Conservation (phyloP, 2,113 vertebrate species). For the Thomomys bottae region DNA sequence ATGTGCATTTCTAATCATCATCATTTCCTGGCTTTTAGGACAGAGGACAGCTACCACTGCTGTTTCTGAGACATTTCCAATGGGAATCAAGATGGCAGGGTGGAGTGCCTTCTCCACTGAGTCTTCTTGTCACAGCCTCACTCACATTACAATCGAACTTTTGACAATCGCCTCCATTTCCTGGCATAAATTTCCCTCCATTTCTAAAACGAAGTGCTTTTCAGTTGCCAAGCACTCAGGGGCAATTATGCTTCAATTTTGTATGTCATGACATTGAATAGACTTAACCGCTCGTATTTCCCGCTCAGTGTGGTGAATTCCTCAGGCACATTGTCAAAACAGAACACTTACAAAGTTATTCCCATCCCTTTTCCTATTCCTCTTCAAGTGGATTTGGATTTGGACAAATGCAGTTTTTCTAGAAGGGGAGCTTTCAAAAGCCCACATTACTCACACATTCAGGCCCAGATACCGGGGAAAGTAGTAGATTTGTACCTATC, state of each 20-base stretch:
- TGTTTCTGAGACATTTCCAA: constrained; percentile 72
- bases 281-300: constrained; percentile 83
- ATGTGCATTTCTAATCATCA: constrained; percentile 42
- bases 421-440: constrained; percentile 42
- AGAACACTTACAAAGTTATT: constrained; percentile 77
- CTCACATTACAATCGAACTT: constrained; percentile 80
- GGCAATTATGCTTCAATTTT: constrained; percentile 85
- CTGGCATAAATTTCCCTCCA: constrained; percentile 81
- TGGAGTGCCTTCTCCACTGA: constrained; percentile 63
- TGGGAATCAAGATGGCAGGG: constrained; percentile 70
- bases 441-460: background rate
- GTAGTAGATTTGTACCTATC: background rate
- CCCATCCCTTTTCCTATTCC: background rate
- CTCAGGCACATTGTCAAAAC: constrained; percentile 82
- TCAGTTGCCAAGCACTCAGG: constrained; percentile 84
- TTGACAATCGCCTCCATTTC: constrained; percentile 83
- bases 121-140: constrained; percentile 70
- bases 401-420: constrained; percentile 71
- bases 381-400: constrained; percentile 67
- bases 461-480: background rate
- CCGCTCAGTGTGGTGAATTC: constrained; percentile 80
- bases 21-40: constrained; percentile 71
- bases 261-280: constrained; percentile 85
- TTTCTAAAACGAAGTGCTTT: constrained; percentile 80
- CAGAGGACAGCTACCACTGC: constrained; percentile 45